Base-by-base conservation (phyloP, 2,888 invertebrate species). In the Cetonia aurata region DNA sequence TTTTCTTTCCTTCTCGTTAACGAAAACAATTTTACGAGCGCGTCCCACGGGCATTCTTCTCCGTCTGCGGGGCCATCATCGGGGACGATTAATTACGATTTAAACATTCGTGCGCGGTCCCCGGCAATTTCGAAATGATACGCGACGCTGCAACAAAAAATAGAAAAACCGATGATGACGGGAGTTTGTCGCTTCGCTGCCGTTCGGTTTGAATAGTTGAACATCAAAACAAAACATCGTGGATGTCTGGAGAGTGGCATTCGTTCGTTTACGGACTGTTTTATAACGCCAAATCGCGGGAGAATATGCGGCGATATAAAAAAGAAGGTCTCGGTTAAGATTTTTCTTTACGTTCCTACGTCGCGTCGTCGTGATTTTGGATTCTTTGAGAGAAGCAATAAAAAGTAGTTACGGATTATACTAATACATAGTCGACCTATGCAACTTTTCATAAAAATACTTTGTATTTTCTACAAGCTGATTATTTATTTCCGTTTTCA, bases 51-150 rank as follows among this genome's bases (percentile, higher is more conserved):
- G 25, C 25, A 25, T 25, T 25, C 25, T 25, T 25, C 25, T 25
- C 25, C 25, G 4, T 25, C 25, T 25, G 25, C 25, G 4, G 3
- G 25, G 25, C 25, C 25, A 25, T 25, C 25, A 25, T 25, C 25
- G 25, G 48, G 48, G 44, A 42, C 62, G 48, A 62, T 62, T 62
- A 62, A 62, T 62, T 62, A 62, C 62, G 48, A 62, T 62, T 62
- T 62, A 62, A 62, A 50, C 62, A 48, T 62, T 48, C 33, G 62
- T 19, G 62, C 62, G 25, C 25, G 25, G 25, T 25, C 25, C 25
- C 48, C 48, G 62, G 33, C 48, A 62, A 50, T 50, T 50, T 50
- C 50, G 50, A 50, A 50, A 50, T 50, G 50, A 50, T 50, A 15
- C 15, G 50, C 25, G 25, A 1, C 25, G 19, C 15, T 15, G 50